phyloP scores from a whole-genome alignment of 2,113 vertebrate genomes.

The Tachysurus vachellii region DNA sequence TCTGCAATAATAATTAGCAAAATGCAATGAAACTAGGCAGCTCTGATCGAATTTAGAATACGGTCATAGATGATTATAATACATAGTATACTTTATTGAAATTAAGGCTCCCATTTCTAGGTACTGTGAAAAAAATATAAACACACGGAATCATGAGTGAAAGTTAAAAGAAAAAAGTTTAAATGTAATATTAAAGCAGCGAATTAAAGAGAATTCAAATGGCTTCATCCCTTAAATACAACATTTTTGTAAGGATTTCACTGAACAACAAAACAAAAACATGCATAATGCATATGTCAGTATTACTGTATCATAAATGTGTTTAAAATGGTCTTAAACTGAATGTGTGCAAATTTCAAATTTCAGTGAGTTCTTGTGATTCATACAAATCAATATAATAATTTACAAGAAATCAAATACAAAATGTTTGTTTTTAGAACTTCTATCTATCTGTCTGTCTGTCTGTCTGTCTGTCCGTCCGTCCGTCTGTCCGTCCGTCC shows the following conservation, averaged over 20 bases:
- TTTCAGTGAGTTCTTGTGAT: neutral
- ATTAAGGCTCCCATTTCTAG: no score
- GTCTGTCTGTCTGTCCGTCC: neutral
- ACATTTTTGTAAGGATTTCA: neutral
- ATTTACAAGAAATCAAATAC: neutral
- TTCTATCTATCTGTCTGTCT: neutral
- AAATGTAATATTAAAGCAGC: neutral
- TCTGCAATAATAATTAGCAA: neutral
- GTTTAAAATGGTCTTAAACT: neutral
- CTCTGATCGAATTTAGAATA: neutral
- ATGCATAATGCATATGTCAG: neutral
- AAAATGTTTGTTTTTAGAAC: neutral
- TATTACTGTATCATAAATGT: neutral
- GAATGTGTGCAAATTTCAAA: neutral
- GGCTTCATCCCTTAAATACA: neutral
- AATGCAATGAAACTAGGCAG: neutral
- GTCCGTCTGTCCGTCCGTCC: neutral
- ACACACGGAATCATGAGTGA: no score
- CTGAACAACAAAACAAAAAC: neutral
- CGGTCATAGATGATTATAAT: neutral
- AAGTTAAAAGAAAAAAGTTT: no score
- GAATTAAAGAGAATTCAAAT: neutral
- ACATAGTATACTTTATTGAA: neutral
- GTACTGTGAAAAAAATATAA: no score
- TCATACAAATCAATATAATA: neutral